These are phyloP conservation scores for Drosophila buzzatii DNA, from an alignment of 2,888 invertebrate genomes.

Conservation along the genomic window DNA sequence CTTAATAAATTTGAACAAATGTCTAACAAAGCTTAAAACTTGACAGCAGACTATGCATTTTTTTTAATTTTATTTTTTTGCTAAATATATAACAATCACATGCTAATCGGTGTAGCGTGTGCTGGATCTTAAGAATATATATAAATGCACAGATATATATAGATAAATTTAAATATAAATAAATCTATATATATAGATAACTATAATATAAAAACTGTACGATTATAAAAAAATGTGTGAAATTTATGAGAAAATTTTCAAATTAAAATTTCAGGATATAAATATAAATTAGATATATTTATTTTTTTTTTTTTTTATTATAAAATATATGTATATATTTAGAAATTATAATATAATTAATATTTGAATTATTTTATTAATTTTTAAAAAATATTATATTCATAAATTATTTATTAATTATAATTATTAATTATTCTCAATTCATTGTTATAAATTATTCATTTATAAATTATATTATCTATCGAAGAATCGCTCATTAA, in stretches of 20 bases:
- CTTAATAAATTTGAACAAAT: conserved; percentile 4
- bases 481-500: neutral
- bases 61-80: neutral
- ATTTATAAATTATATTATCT: conserved; percentile 1
- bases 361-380: too few relatives aligned
- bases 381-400: too few relatives aligned
- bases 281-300: neutral
- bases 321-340: too few relatives aligned
- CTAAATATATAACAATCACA: conserved; percentile 15
- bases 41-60: conserved; percentile 7
- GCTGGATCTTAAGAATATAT: conserved; percentile 12
- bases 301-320: too few relatives aligned
- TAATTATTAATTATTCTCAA: too few relatives aligned
- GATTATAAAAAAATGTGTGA: neutral
- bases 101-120: conserved; percentile 20
- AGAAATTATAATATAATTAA: too few relatives aligned
- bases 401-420: too few relatives aligned
- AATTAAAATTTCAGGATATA: neutral
- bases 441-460: neutral
- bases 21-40: neutral
- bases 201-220: neutral
- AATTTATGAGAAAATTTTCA: neutral
- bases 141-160: neutral
- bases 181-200: neutral
- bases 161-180: neutral